Percentiles rank a stretch among this genome's conserved stretches.
Conservation (phyloP, 2,888 invertebrate species). For the Pachymerium ferrugineum region DNA sequence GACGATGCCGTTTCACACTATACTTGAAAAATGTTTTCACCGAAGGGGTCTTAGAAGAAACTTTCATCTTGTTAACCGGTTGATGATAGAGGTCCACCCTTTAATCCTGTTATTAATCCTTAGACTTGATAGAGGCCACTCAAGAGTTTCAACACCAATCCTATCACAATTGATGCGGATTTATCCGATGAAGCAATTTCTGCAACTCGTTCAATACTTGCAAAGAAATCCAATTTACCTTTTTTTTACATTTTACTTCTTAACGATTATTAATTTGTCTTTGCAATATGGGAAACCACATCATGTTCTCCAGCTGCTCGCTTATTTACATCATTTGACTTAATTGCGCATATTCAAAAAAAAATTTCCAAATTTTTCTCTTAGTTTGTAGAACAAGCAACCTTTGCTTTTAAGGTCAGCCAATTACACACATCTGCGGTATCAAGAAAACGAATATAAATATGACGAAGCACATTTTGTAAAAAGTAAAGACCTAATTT, state of each 20-base stretch:
- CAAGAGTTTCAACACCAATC: neutral
- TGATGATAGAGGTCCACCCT: slow-evolving; percentile 4
- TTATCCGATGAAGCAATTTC: too few relatives aligned
- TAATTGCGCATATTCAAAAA: slow-evolving; percentile 2
- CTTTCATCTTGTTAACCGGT: slow-evolving; percentile 15
- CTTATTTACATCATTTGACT: slow-evolving; percentile 8
- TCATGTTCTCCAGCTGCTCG: neutral
- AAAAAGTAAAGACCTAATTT: neutral
- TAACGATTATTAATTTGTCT: neutral
- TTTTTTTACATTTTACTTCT: neutral
- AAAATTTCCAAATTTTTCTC: neutral
- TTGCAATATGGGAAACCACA: slow-evolving; percentile 16
- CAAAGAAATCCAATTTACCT: neutral
- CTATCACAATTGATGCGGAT: neutral
- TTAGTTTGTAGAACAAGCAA: neutral
- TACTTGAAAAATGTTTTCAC: slow-evolving; percentile 2
- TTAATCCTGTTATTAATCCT: slow-evolving; percentile 27
- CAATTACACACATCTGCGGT: slow-evolving; percentile 11
- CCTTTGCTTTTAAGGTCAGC: slow-evolving; percentile 2
- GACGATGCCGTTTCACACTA: neutral
- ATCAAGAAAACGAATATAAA: slow-evolving; percentile 19
- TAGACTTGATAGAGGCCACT: slow-evolving; percentile 8
- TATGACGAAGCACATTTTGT: neutral
- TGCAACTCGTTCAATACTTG: too few relatives aligned
- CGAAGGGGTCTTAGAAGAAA: slow-evolving; percentile 13